phyloP scores from a whole-genome alignment of 1,140 invertebrate genomes.

The Hylaeus anthracinus region DNA sequence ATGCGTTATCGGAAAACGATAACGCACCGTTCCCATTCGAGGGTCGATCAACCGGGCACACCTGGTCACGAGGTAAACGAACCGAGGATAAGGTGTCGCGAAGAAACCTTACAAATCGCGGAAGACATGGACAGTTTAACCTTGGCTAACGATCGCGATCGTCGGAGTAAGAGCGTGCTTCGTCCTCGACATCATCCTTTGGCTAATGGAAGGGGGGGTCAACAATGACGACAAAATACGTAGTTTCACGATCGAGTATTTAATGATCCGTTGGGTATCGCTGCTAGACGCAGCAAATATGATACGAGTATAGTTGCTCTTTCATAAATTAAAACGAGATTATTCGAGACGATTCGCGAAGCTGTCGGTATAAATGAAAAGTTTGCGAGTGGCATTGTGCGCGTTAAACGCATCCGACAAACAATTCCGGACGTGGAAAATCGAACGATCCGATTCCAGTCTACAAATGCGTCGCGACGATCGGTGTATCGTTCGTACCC shows the following conservation, averaged over 20 bases:
- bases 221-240: no score
- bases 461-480: background rate
- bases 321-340: no score
- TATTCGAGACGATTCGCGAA: no score
- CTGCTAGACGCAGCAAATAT: no score
- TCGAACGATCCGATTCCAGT: background rate
- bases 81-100: conserved; percentile 35
- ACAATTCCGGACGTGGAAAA: background rate
- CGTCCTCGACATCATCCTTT: background rate
- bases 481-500: conserved; percentile 22
- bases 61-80: conserved; percentile 44
- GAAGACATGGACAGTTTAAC: conserved; percentile 9
- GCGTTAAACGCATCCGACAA: background rate
- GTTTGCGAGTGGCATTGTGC: no score
- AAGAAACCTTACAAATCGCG: conserved; percentile 38
- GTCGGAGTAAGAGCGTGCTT: background rate
- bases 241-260: no score
- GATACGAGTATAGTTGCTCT: no score
- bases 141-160: conserved; percentile 33
- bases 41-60: conserved; percentile 32
- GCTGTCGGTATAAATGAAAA: no score
- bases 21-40: background rate
- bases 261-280: no score
- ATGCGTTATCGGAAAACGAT: no score
- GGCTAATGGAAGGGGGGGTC: no score